phyloP scores from a whole-genome alignment of 2,888 invertebrate species.

The Anagyrus pseudococci region DNA sequence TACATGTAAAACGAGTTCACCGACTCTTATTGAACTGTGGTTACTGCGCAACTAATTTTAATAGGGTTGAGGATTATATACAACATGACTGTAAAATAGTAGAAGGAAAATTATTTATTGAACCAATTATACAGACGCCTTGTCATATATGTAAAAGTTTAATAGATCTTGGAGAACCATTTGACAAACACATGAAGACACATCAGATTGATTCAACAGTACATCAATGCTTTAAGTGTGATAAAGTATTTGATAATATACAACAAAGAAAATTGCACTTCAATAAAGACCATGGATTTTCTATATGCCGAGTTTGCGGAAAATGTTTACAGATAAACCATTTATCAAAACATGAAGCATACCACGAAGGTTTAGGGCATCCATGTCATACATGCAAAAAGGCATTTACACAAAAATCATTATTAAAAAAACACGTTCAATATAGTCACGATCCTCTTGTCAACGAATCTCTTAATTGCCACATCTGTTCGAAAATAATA shows the following conservation, averaged over 20 bases:
- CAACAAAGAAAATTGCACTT: constrained; percentile 43
- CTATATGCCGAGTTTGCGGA: constrained; percentile 43
- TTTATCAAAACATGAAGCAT: constrained; percentile 45
- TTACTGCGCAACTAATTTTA: constrained; percentile 46
- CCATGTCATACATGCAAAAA: constrained; percentile 51
- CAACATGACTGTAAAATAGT: constrained; percentile 44
- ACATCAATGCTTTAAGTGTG: constrained; percentile 47
- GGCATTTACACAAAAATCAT: constrained; percentile 41
- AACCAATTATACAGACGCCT: constrained; percentile 35
- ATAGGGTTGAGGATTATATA: constrained; percentile 36
- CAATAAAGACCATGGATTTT: constrained; percentile 40
- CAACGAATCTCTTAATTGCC: constrained; percentile 36
- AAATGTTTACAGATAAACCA: constrained; percentile 36
- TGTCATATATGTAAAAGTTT: constrained; percentile 42
- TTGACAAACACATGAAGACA: constrained; percentile 46
- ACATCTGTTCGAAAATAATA: constrained; percentile 41
- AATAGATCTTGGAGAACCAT: constrained; percentile 38
- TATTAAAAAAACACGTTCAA: constrained; percentile 40
- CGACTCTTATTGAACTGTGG: constrained; percentile 43
- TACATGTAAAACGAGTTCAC: constrained; percentile 41
- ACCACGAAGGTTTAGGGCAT: constrained; percentile 51
- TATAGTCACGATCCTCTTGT: constrained; percentile 32
- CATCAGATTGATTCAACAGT: constrained; percentile 41
- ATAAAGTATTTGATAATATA: constrained; percentile 40
- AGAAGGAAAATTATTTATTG: constrained; percentile 31